These are phyloP conservation scores for Ammospiza maritima DNA, from an alignment of 2,797 vertebrate species.

Conservation along the genomic window DNA sequence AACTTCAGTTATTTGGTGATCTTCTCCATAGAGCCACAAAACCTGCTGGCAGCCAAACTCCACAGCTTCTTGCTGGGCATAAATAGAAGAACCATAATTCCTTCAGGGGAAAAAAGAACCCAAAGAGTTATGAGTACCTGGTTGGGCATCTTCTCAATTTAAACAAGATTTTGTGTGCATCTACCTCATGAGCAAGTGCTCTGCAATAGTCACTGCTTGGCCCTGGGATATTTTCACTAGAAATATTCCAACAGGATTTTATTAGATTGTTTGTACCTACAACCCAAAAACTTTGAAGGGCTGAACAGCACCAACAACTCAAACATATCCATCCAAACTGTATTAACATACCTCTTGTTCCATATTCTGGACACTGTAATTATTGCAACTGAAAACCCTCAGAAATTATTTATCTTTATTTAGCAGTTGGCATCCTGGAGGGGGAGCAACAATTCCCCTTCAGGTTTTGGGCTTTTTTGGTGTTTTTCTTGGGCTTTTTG, in stretches of 20 bases:
- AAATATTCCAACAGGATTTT: neutral
- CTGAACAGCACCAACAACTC: neutral
- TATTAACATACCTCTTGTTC: neutral
- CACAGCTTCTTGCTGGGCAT: constrained; percentile 83
- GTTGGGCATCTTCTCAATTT: neutral
- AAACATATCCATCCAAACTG: neutral
- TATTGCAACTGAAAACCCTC: neutral
- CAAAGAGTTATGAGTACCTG: neutral
- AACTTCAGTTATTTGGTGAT: constrained; percentile 90
- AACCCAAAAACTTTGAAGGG: neutral
- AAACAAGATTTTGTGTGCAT: neutral
- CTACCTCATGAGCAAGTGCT: neutral
- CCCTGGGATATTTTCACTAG: neutral
- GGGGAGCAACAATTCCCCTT: neutral
- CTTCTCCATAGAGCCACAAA: constrained; percentile 90
- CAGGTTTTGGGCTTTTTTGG: neutral
- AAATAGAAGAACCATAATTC: constrained; percentile 88
- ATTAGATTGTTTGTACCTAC: neutral
- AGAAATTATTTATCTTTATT: neutral
- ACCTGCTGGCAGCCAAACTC: constrained; percentile 89
- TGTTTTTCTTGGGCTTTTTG: fast-evolving
- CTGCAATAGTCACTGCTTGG: neutral
- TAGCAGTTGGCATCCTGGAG: neutral
- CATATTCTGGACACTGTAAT: neutral
- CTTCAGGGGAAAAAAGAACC: constrained; percentile 62